Evolutionary conservation across 2,888 invertebrate genomes (phyloP).

Genomic region (Ochropleura plecta): DNA sequence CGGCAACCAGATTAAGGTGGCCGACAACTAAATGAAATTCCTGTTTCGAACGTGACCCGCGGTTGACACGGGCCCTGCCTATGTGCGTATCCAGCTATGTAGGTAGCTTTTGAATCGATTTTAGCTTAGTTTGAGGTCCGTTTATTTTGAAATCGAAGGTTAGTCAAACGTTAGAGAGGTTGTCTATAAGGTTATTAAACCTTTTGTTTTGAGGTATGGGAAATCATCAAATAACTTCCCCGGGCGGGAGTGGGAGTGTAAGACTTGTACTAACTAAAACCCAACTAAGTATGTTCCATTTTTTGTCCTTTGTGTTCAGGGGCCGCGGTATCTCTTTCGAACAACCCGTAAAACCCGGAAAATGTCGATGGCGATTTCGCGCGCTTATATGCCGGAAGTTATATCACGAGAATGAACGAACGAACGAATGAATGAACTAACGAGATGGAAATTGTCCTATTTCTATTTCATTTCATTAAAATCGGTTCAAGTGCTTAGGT

Average conservation of each 20-base stretch:
- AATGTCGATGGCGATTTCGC: neutral
- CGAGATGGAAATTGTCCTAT: neutral
- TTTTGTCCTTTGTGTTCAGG: too few species aligned
- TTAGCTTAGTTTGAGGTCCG: neutral
- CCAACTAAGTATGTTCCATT: too few species aligned
- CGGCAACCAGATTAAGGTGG: slow-evolving; percentile 71
- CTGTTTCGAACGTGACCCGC: slow-evolving; percentile 62
- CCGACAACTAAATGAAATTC: slow-evolving; percentile 78
- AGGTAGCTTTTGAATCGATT: slow-evolving; percentile 41
- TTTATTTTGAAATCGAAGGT: slow-evolving; percentile 29
- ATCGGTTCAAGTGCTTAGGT: neutral
- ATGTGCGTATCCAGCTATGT: slow-evolving; percentile 25
- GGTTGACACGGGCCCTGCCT: slow-evolving; percentile 57
- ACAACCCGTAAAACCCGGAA: too few species aligned
- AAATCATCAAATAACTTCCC: too few species aligned
- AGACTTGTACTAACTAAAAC: too few species aligned
- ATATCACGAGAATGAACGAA: neutral
- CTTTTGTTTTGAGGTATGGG: too few species aligned
- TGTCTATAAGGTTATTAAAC: too few species aligned
- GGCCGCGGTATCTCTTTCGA: too few species aligned
- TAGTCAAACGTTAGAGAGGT: neutral
- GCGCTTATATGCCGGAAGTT: neutral
- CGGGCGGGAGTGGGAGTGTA: too few species aligned
- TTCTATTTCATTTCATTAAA: neutral
- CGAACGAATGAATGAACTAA: neutral